These are phyloP conservation scores for Actenoides hombroni DNA, from an alignment of 2,113 vertebrate species.

Conservation along the genomic window DNA sequence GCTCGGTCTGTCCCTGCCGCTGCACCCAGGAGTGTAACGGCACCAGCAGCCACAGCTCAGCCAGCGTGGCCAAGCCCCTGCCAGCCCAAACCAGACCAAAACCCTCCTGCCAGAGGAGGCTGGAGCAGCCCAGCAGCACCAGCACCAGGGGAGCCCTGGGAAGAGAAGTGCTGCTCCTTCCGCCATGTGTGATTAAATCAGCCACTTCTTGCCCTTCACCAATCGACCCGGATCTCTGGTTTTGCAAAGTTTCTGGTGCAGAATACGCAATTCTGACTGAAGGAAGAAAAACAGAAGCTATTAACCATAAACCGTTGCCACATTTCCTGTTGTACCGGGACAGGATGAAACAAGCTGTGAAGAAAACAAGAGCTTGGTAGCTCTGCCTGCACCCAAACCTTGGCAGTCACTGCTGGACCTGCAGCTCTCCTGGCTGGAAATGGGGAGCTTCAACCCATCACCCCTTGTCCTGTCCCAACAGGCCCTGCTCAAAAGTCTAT, in stretches of 20 bases:
- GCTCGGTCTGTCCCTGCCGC: no score
- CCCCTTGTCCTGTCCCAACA: no score
- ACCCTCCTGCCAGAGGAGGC: neutral
- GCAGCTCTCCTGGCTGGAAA: neutral
- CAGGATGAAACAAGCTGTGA: slow-evolving; percentile 19
- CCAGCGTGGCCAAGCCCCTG: neutral
- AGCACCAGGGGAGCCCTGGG: neutral
- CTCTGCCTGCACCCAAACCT: neutral
- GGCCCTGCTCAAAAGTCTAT: no score
- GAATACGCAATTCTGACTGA: neutral
- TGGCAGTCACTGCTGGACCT: neutral
- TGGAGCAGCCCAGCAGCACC: neutral
- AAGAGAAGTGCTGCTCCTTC: neutral
- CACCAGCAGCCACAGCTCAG: neutral
- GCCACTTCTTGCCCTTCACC: neutral
- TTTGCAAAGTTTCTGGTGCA: slow-evolving; percentile 25
- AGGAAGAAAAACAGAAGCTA: slow-evolving; percentile 64
- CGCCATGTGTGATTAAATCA: fast-evolving
- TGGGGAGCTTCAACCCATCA: neutral
- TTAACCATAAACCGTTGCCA: slow-evolving; percentile 58
- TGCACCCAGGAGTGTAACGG: neutral
- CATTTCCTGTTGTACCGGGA: slow-evolving; percentile 65
- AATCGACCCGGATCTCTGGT: neutral
- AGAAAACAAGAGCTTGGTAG: slow-evolving; percentile 9
- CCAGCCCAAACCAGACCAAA: neutral